Base-by-base conservation (phyloP, 2,113 vertebrate genomes). In the Hippocampus abdominalis region DNA sequence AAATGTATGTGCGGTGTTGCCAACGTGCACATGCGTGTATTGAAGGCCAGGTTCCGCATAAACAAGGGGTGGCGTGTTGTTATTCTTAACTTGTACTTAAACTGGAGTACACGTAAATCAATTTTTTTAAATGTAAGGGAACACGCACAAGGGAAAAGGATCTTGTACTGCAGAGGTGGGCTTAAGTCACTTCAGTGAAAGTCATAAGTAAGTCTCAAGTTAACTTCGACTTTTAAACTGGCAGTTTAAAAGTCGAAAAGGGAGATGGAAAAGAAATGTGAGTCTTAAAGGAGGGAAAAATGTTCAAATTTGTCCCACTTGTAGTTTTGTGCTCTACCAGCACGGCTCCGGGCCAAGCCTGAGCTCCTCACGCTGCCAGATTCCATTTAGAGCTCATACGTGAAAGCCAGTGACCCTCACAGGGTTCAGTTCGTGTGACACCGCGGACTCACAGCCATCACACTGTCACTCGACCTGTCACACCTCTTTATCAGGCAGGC, bases 401-500 rank as follows among this genome's bases (percentile, higher is more conserved):
- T 64, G n/a, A 44, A 64, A 64, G 4, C 12, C 62, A 25, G 6
- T 44, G 62, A 46, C n/a, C 40, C 62, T 18, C 62, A 56, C 51
- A 57, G n/a, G 65, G 63, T 67, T 65, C 54, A 61, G 64, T 67
- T 73, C 1, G 60, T 57, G 63, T 2, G 25, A 61, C 59, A 40
- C 60, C 71, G 46, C 73, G 44, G 56, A n/a, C 64, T 74, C 74
- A 69, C 27, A 15, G 42, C 46, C 67, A 49, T 49, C 49, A 48
- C 53, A 48, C 65, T 73, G 68, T 72, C 73, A 61, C 66, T 51
- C 23, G 61, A 69, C 46, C 71, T 8, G 23, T 72, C 40, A 61
- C 71, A 75, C 51, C 72, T 81, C 51, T 61, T 63, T 63, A 70
- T 78, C 69, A 70, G 48, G 71, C 67, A 16, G 15, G 36, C 25